Base-by-base conservation (phyloP, 1,140 invertebrate genomes). In the Marisa cornuarietis region DNA sequence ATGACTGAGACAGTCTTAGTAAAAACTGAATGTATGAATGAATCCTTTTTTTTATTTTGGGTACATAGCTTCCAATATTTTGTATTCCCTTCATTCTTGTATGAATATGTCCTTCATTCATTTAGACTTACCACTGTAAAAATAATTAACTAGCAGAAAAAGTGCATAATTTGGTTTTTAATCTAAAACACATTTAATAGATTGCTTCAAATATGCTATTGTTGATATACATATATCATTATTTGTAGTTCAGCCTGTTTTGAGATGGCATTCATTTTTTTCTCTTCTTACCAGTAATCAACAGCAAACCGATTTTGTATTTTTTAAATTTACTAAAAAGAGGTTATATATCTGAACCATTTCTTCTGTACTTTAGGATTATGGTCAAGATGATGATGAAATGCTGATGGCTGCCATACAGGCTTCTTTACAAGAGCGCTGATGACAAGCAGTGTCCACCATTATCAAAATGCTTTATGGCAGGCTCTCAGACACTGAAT, bases 381-480 rank as follows among this genome's bases (percentile, higher is more conserved):
- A 85, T 84, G 75, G 81, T 14, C 86, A 89, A 72, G 88, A 90
- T 81, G 88, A 90, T 83, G 88, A 89, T 66, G 84, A 84, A 31
- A 90, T 90, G 88, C 72, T 90, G 69, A 73, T 81, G 71, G 83
- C 78, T 49, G 88, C 87, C 5, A 65, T 90, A 8, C 74, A 86
- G 78, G 88, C 87, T 4, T 89, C 88, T 5, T 52, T 89, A 63
- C 72, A 88, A 63, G 52, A 79, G 7, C 49, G 58, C 16, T 80
- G 62, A 73, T n/a, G 20, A 11, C 26, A 31, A 58, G 31, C 31
- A 42, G n/a, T 42, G n/a, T 4, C 10, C 24, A 11, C 18, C 31
- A 71, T 42, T 42, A 26, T 18, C 31, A 26, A 71, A 68, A 68
- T 58, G 0, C 16, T 58, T 58, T 18, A 18, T 58, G 11, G 54